A percentile compares a stretch with the other conserved stretches of the same genome.
phyloP scores from a whole-genome alignment of 2,888 invertebrate genomes.

The Anodontia alba region DNA sequence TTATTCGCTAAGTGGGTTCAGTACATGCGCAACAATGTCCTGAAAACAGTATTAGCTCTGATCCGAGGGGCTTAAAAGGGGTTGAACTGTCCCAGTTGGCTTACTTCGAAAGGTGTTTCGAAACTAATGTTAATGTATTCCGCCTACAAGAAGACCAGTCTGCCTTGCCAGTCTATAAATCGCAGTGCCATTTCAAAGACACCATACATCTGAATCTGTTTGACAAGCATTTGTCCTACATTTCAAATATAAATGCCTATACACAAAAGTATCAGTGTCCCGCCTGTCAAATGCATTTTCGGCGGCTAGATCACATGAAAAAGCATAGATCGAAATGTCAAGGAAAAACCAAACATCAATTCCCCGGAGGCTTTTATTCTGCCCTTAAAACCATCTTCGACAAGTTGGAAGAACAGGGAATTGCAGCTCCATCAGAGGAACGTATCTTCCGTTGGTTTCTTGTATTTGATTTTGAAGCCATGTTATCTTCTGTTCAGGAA shows the following conservation, averaged over 20 bases:
- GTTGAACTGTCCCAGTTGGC: too few species aligned
- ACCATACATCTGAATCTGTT: not conserved
- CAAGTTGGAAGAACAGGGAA: slow-evolving; percentile 22
- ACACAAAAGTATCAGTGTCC: not conserved
- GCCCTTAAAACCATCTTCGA: slow-evolving; percentile 26
- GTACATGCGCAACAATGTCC: too few species aligned
- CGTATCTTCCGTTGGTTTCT: slow-evolving; percentile 22
- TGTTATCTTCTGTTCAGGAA: slow-evolving; percentile 10
- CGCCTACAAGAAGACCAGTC: too few species aligned
- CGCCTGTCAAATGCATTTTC: not conserved
- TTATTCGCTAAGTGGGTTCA: too few species aligned
- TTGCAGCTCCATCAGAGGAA: not conserved
- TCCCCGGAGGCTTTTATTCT: not conserved
- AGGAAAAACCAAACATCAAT: not conserved
- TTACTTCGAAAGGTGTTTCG: too few species aligned
- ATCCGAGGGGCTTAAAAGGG: too few species aligned
- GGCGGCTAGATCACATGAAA: not conserved
- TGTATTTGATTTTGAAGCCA: not conserved
- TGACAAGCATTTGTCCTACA: not conserved
- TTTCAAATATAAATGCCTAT: not conserved
- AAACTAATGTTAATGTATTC: too few species aligned
- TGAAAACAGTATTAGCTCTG: too few species aligned
- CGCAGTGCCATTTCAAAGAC: too few species aligned
- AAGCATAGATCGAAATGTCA: not conserved
- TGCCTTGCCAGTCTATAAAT: too few species aligned